Conservation (phyloP, 1,140 invertebrate genomes). For the Drosophila aff. region DNA sequence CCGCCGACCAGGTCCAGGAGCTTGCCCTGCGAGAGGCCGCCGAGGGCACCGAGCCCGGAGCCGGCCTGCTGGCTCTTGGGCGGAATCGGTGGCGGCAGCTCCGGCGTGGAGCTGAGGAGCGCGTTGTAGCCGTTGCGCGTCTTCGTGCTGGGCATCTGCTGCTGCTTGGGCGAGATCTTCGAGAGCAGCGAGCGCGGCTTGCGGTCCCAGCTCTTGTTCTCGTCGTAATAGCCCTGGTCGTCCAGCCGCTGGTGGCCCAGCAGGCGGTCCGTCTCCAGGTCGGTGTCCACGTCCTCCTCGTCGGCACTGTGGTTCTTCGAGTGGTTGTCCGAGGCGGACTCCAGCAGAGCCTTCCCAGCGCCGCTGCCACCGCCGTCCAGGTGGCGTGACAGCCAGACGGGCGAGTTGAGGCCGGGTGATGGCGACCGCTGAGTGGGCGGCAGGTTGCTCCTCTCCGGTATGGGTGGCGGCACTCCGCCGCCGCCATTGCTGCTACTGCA, state of each 20-base stretch:
- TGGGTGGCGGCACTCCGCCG: constrained; percentile 61
- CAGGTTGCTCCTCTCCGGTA: constrained; percentile 66
- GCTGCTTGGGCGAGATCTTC: constrained; percentile 83
- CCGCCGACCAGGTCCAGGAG: constrained; percentile 61
- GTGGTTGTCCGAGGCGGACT: constrained; percentile 72
- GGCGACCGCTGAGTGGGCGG: constrained; percentile 51
- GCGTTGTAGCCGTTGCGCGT: constrained; percentile 84
- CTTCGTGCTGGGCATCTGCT: constrained; percentile 78
- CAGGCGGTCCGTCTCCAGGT: constrained; percentile 94
- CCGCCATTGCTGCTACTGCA: constrained; percentile 52
- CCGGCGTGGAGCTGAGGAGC: constrained; percentile 77
- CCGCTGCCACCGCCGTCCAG: constrained; percentile 52
- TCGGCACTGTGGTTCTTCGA: constrained; percentile 81
- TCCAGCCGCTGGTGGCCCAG: constrained; percentile 95
- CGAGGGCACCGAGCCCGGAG: constrained; percentile 19
- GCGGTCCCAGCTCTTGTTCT: constrained; percentile 88
- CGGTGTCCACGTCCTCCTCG: constrained; percentile 93
- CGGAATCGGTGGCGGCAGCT: constrained; percentile 72
- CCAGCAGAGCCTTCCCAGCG: constrained; percentile 58
- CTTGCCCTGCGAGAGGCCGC: constrained; percentile 35
- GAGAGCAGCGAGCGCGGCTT: constrained; percentile 77
- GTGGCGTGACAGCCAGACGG: constrained; percentile 78
- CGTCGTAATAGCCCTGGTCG: constrained; percentile 95
- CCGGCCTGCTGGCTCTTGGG: constrained; percentile 59
- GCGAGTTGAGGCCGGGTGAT: constrained; percentile 73